Evolutionary conservation across 1,140 invertebrate species (phyloP).

Genomic region (Nasonia longicornis): DNA sequence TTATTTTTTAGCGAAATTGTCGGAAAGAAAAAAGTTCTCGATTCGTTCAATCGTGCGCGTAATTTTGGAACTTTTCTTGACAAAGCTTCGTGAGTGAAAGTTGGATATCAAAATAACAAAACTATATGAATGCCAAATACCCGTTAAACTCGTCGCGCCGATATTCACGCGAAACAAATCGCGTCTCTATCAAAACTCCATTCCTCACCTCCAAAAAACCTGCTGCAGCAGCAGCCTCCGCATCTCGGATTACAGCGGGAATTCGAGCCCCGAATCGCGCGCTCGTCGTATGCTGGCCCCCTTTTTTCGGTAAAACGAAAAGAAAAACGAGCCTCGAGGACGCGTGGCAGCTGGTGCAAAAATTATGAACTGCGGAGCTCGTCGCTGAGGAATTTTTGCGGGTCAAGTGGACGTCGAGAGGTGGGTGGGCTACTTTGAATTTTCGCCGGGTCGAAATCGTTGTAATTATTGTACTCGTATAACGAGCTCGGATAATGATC

Average conservation of each 20-base stretch:
- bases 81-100: no score
- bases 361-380: constrained; percentile 1
- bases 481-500: background rate
- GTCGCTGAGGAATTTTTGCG: background rate
- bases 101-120: no score
- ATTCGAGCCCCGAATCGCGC: constrained; percentile 3
- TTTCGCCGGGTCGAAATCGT: background rate
- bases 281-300: constrained; percentile 10
- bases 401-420: background rate
- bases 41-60: background rate
- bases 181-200: background rate
- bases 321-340: background rate
- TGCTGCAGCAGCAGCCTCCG: background rate
- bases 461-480: background rate
- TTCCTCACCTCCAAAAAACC: background rate
- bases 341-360: constrained; percentile 17
- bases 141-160: no score
- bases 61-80: no score
- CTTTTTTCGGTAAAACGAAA: background rate
- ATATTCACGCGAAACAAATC: background rate
- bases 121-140: no score
- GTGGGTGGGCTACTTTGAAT: background rate
- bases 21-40: background rate
- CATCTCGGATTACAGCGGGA: background rate
- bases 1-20: background rate